Evolutionary conservation across 2,888 invertebrate species (phyloP).

Genomic region (Perdita meconis): DNA sequence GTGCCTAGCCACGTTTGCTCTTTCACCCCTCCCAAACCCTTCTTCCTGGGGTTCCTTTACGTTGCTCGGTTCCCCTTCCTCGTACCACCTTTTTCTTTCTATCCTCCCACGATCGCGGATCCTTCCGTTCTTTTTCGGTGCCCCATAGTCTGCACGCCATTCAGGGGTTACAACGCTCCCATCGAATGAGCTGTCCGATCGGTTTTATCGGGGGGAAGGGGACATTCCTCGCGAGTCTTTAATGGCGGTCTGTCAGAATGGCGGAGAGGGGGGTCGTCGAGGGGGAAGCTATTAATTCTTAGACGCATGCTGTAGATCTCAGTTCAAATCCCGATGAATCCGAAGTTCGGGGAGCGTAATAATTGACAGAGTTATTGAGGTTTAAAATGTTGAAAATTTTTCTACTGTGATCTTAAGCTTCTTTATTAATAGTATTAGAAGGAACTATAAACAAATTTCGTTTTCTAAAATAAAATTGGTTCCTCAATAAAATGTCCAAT

Average conservation of each 20-base stretch:
- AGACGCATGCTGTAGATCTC: neutral
- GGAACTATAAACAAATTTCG: too few species aligned
- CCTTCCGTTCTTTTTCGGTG: constrained; percentile 12
- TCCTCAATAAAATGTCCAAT: too few species aligned
- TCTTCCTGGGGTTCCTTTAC: constrained; percentile 40
- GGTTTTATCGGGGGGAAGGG: constrained; percentile 60
- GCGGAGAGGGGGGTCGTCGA: constrained; percentile 41
- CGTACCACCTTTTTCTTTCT: constrained; percentile 19
- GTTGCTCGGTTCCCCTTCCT: constrained; percentile 36
- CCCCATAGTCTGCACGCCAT: constrained; percentile 53
- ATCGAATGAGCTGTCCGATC: constrained; percentile 68
- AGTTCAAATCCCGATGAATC: too few species aligned
- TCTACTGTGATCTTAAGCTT: too few species aligned
- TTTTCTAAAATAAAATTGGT: too few species aligned
- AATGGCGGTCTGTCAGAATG: constrained; percentile 52
- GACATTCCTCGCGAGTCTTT: constrained; percentile 58
- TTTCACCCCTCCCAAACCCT: constrained; percentile 24
- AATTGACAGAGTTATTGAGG: too few species aligned
- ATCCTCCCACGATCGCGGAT: constrained; percentile 14
- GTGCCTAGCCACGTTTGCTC: constrained; percentile 50
- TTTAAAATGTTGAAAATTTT: too few species aligned
- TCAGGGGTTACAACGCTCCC: constrained; percentile 66
- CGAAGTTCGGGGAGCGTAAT: too few species aligned
- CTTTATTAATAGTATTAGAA: too few species aligned
- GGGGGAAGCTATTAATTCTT: constrained; percentile 36